A percentile compares a stretch with the other conserved stretches of the same genome.
phyloP scores from a whole-genome alignment of 2,797 vertebrate genomes.

The Tachyglossus aculeatus region DNA sequence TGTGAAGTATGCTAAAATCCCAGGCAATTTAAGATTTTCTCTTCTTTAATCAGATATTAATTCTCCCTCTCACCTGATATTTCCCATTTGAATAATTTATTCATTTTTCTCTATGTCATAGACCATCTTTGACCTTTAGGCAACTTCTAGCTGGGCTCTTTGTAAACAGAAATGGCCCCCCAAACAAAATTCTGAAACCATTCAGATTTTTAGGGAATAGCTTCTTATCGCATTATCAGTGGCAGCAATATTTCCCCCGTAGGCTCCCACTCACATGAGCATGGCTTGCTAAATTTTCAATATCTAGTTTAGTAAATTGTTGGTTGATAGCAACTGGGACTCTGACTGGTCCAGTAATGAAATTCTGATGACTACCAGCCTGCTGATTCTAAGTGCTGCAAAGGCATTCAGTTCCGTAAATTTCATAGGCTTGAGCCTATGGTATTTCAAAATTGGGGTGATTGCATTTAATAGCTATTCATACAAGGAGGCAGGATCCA shows the following conservation, averaged over 20 bases:
- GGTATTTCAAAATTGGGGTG: conserved; percentile 1
- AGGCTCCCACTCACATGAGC: background rate
- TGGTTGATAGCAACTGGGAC: conserved; percentile 41
- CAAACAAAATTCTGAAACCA: conserved; percentile 18
- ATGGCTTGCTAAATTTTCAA: conserved; percentile 40
- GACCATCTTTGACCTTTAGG: conserved; percentile 17
- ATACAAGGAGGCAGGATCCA: background rate
- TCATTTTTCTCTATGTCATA: conserved; percentile 22
- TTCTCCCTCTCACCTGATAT: conserved; percentile 17
- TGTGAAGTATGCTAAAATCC: too few species aligned
- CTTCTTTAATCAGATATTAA: too few species aligned
- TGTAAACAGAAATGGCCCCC: conserved; percentile 1
- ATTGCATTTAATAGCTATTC: background rate
- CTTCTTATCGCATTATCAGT: background rate
- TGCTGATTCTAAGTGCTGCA: conserved; percentile 27
- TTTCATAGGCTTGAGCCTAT: conserved; percentile 1
- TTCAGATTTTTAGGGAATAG: rapidly evolving
- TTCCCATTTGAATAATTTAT: conserved; percentile 2
- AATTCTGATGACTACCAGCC: conserved; percentile 38
- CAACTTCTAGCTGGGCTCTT: conserved; percentile 10
- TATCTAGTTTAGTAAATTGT: conserved; percentile 45
- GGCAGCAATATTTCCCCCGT: background rate
- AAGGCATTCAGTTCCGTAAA: conserved; percentile 12
- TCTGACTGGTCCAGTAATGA: conserved; percentile 40
- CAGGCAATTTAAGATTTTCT: too few species aligned